Percentiles rank a stretch among this genome's conserved stretches.
phyloP scores from a whole-genome alignment of 2,888 invertebrate genomes.

The Hedychridium roseum region DNA sequence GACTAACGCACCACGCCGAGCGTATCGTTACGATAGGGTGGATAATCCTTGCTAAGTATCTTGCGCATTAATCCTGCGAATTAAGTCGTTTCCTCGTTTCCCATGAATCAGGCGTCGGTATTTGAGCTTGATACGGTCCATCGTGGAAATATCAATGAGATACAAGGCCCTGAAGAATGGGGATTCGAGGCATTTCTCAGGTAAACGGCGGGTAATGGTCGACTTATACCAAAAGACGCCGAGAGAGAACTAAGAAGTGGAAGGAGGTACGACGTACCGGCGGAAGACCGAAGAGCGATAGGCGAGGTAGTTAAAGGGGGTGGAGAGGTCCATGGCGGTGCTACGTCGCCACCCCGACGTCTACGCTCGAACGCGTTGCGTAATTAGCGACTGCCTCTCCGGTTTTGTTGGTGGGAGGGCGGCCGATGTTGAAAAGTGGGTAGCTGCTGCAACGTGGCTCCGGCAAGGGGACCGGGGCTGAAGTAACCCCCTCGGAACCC shows the following conservation, averaged over 20 bases:
- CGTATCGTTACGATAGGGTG: slow-evolving; percentile 37
- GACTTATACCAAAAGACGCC: not conserved
- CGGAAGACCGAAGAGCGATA: not conserved
- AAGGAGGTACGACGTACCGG: slow-evolving; percentile 9
- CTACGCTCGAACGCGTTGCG: slow-evolving; percentile 51
- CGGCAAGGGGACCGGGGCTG: slow-evolving; percentile 11
- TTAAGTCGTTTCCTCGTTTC: slow-evolving; percentile 39
- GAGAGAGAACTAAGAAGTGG: not conserved
- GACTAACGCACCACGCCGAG: slow-evolving; percentile 20
- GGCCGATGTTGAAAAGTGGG: slow-evolving; percentile 34
- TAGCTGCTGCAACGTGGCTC: slow-evolving; percentile 15
- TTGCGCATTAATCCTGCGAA: slow-evolving; percentile 43
- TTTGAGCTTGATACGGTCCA: no score
- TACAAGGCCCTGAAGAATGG: no score
- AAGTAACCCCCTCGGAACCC: slow-evolving; percentile 23
- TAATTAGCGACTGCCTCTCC: slow-evolving; percentile 52
- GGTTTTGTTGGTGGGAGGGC: slow-evolving; percentile 41
- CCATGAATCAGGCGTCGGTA: slow-evolving; percentile 18
- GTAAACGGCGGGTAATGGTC: no score
- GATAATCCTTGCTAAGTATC: slow-evolving; percentile 34
- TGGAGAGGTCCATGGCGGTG: slow-evolving; percentile 33
- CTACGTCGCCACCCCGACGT: slow-evolving; percentile 38
- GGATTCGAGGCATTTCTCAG: no score
- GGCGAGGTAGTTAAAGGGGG: slow-evolving; percentile 6
- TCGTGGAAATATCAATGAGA: no score